phyloP scores from a whole-genome alignment of 2,797 vertebrate genomes.

The Odontamblyopus lacepedii region DNA sequence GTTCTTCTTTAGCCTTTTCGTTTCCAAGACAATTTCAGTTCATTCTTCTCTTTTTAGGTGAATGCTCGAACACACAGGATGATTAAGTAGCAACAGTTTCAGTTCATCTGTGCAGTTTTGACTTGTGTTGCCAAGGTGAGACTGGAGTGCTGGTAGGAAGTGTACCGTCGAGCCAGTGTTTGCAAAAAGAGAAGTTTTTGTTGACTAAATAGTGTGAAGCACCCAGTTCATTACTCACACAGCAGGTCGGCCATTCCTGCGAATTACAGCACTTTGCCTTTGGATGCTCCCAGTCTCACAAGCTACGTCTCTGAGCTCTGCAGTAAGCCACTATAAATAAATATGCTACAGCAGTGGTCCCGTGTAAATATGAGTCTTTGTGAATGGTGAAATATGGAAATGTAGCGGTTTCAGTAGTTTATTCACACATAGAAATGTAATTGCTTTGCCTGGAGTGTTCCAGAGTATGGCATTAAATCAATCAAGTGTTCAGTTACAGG shows the following conservation, averaged over 20 bases:
- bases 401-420: background rate
- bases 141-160: conserved; percentile 46
- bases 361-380: background rate
- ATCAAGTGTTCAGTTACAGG: background rate
- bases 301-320: conserved; percentile 1
- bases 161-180: conserved; percentile 51
- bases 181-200: conserved; percentile 49
- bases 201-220: conserved; percentile 61
- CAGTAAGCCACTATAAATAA: background rate
- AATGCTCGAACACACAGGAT: background rate
- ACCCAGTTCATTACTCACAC: conserved; percentile 31
- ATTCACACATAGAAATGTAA: background rate
- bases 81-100: background rate
- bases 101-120: conserved; percentile 21
- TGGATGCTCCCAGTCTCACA: background rate
- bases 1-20: background rate
- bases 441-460: background rate
- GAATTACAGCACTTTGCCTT: background rate
- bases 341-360: background rate
- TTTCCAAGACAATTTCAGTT: background rate
- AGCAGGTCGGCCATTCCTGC: conserved; percentile 4
- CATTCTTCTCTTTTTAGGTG: background rate
- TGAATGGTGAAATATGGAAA: background rate
- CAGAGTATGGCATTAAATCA: background rate
- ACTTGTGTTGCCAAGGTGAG: conserved; percentile 35